Evolutionary conservation across 1,140 invertebrate species (phyloP), one percentile per base, ranked within the genome.

Genomic region (Bombyx mandarina): DNA sequence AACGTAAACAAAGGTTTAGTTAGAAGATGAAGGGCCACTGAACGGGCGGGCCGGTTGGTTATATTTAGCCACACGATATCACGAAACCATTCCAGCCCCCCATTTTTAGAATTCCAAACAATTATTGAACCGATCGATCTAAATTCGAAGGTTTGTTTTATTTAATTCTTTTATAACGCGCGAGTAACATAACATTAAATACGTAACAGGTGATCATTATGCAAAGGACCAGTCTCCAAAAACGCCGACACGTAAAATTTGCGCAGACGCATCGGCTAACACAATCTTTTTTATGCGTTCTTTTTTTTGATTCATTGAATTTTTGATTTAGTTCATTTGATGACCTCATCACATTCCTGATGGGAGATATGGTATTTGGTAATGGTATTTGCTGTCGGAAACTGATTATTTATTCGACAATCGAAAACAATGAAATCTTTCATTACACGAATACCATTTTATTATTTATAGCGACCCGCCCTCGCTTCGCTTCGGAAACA

Each of bases 1-100:
- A 67, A 67, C 55, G 63, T 69, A 78, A 68, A 76, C 69, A 76
- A 71, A 62, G 54, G 60, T 68, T 71, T 77, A 71, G 69, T 57
- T 63, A 35, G 52, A 42, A 60, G 58, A 65, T 62, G 68, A 71
- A 79, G 75, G 72, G 72, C 69, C 65, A 63, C 54, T 52, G 66
- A 59, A 57, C 59, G 56, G 52, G 48, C 59, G 54, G 52, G 48
- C 12, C 44, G 53, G 45, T 54, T 44, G 44, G 45, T 8, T 77
- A 74, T 75, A 69, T 75, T 79, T 77, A 73, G 69, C 63, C 52
- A 57, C 46, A 54, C 63, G 65, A 69, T 72, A 68, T 69, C 67
- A 67, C 57, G 67, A 67, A 59, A 66, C 61, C 60, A 68, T 58
- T 66, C 59, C 65, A 65, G 69, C 66, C 65, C 69, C 75, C 66